A percentile compares a stretch with the other conserved stretches of the same genome.
Conservation (phyloP, 2,797 vertebrate species). For the Galagoides demidoff region DNA sequence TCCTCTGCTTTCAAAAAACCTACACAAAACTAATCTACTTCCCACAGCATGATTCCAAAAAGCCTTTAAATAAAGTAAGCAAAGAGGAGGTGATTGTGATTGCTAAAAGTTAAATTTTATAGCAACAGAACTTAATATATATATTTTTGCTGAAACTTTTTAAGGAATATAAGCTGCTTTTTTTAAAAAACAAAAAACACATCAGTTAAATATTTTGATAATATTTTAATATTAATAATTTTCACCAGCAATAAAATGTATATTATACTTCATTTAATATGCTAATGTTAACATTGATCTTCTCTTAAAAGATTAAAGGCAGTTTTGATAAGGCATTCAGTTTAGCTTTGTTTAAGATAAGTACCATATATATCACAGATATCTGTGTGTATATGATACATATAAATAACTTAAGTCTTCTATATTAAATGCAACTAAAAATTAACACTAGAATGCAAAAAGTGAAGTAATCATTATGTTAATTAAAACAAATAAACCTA, state of each 20-base stretch:
- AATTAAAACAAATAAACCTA: background rate
- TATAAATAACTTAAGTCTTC: background rate
- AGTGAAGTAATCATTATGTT: background rate
- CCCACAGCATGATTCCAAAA: background rate
- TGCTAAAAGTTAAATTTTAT: slow-evolving; percentile 25
- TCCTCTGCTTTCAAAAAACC: background rate
- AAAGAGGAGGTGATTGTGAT: background rate
- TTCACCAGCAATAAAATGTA: background rate
- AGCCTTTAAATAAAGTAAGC: background rate
- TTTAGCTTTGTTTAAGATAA: background rate
- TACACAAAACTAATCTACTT: slow-evolving; percentile 24
- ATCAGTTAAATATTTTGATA: background rate
- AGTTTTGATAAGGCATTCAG: background rate
- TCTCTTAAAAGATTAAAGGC: background rate
- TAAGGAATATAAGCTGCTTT: background rate
- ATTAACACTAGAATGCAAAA: background rate
- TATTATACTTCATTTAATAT: background rate
- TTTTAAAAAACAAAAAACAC: background rate
- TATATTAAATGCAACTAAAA: background rate
- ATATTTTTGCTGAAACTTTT: background rate
- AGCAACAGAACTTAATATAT: background rate
- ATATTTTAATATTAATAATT: background rate
- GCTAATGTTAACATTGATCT: background rate
- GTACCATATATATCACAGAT: background rate
- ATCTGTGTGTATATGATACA: background rate